Percentiles rank a stretch among this genome's conserved stretches.
Evolutionary conservation across 2,888 invertebrate species (phyloP).

Genomic region (Colletes collaris): DNA sequence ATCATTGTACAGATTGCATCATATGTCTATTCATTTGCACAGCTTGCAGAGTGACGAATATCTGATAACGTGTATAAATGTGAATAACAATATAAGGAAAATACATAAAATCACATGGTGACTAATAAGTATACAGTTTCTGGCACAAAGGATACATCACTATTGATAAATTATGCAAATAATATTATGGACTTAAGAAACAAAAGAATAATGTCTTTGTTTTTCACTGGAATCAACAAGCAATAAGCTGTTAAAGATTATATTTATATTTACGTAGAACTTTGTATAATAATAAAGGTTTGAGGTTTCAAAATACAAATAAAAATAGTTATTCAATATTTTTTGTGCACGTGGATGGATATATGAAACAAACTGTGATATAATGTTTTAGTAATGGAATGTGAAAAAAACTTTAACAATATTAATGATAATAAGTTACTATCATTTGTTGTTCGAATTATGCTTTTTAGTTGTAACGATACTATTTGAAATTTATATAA

Average conservation of each 20-base stretch:
- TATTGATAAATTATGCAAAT: neutral
- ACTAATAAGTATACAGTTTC: constrained; percentile 36
- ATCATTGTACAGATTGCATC: constrained; percentile 30
- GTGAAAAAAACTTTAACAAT: constrained; percentile 7
- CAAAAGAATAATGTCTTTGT: neutral
- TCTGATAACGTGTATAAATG: constrained; percentile 15
- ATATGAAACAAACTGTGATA: neutral
- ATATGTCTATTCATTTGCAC: neutral
- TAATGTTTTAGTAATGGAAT: neutral
- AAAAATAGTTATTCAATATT: neutral
- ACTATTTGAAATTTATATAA: neutral
- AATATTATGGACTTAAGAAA: neutral
- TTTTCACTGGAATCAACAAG: neutral
- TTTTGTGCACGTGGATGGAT: neutral
- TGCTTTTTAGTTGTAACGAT: neutral
- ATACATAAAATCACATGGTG: constrained; percentile 17
- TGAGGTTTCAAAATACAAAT: neutral
- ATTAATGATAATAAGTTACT: constrained; percentile 18
- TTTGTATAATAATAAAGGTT: neutral
- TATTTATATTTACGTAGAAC: neutral
- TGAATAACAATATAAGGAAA: constrained; percentile 20
- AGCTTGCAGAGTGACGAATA: constrained; percentile 12
- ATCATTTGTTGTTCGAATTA: constrained; percentile 12
- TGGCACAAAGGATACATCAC: neutral
- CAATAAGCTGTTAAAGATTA: neutral